Conservation (phyloP, 2,113 vertebrate species). For the Epinephelus cyanopodus region DNA sequence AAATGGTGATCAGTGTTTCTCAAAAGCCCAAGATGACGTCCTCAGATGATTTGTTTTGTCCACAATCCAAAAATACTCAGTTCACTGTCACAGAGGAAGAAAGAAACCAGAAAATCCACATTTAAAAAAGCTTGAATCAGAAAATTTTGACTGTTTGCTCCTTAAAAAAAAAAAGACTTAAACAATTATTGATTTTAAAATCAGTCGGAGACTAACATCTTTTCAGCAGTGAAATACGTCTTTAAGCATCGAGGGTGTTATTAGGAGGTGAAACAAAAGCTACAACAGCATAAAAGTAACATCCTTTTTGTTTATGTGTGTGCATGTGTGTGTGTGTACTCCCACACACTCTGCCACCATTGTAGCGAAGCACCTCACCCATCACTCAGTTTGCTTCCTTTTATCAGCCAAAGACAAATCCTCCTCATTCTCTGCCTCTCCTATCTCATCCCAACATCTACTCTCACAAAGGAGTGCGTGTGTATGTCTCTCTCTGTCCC, state of each 20-base stretch:
- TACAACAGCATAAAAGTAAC: not conserved
- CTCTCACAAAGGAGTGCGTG: not conserved
- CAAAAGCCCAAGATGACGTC: too few species aligned
- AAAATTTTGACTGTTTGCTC: too few species aligned
- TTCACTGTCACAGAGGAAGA: too few species aligned
- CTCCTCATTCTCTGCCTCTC: not conserved
- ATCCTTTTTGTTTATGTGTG: not conserved
- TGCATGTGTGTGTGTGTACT: not conserved
- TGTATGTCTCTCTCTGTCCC: conserved; percentile 5
- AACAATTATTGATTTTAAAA: too few species aligned
- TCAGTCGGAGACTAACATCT: not conserved
- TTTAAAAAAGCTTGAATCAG: too few species aligned
- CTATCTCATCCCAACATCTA: conserved; percentile 47
- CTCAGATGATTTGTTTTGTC: too few species aligned
- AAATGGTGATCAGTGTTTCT: too few species aligned
- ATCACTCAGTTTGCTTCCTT: conserved; percentile 29
- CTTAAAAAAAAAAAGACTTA: too few species aligned
- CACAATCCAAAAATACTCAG: too few species aligned
- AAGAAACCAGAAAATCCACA: too few species aligned
- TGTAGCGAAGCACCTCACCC: conserved; percentile 24
- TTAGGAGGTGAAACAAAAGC: not conserved
- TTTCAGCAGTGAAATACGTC: not conserved
- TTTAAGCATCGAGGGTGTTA: not conserved
- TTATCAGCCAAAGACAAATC: conserved; percentile 35
- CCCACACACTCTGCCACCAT: not conserved